Evolutionary conservation across 2,797 vertebrate species (phyloP).

Genomic region (Peromyscus nudipes): DNA sequence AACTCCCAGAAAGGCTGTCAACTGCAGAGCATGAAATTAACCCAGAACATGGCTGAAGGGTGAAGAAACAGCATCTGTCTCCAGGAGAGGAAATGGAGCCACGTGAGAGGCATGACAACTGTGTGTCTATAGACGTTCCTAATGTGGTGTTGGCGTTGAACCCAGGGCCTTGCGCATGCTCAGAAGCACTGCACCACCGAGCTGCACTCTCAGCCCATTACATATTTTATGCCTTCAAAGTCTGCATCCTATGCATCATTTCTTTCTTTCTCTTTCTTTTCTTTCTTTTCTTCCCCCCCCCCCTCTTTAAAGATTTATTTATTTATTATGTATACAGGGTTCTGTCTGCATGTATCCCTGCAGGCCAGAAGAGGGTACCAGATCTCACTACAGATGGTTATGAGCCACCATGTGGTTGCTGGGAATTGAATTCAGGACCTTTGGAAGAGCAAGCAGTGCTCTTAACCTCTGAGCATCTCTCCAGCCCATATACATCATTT

Average conservation of each 20-base stretch:
- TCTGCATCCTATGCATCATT: background rate
- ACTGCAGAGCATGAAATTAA: background rate
- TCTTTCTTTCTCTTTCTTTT: background rate
- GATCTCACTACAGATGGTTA: no score
- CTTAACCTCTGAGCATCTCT: no score
- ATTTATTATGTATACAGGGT: no score
- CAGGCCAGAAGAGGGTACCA: no score
- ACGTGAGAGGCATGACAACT: background rate
- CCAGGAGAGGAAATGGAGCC: background rate
- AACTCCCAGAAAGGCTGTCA: background rate
- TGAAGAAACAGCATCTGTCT: background rate
- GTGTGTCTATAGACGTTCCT: background rate
- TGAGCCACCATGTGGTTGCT: no score
- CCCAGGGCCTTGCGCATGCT: background rate
- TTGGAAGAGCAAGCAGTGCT: no score
- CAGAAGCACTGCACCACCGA: background rate
- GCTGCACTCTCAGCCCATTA: no score
- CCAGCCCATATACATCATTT: background rate
- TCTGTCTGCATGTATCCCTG: no score
- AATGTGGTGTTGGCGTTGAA: background rate
- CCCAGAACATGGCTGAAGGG: background rate
- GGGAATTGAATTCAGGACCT: no score
- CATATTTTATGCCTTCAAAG: constrained; percentile 6
- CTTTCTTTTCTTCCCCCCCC: no score
- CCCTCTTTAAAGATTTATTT: no score